These are phyloP conservation scores for Vulpes vulpes DNA, from an alignment of 2,113 vertebrate species.

Conservation along the genomic window DNA sequence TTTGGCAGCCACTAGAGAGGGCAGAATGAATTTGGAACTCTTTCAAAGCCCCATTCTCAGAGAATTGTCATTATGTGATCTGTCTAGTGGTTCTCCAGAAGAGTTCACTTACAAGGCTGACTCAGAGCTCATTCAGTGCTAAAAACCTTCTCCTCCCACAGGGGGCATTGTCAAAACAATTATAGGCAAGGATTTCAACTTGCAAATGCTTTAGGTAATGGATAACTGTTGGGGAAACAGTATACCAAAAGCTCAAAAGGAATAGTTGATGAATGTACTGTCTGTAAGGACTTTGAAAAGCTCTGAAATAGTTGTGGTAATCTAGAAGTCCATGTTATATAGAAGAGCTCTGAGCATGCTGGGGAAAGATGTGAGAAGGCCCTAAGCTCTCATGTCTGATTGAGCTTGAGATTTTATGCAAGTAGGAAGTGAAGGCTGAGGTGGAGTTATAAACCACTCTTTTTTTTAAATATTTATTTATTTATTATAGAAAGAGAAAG, in stretches of 20 bases:
- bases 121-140: background rate
- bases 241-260: background rate
- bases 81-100: background rate
- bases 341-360: background rate
- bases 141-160: background rate
- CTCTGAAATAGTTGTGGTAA: background rate
- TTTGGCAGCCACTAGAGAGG: background rate
- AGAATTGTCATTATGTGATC: background rate
- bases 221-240: background rate
- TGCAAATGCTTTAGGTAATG: background rate
- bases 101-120: background rate
- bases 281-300: background rate
- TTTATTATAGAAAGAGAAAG: no score
- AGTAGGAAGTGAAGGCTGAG: background rate
- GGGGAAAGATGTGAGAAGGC: background rate
- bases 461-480: no score
- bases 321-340: background rate
- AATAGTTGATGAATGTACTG: background rate
- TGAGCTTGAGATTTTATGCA: background rate
- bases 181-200: constrained; percentile 10
- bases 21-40: background rate
- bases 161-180: background rate
- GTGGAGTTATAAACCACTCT: background rate
- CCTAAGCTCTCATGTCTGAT: background rate
- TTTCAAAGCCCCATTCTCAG: background rate